These are phyloP conservation scores for Pardalotus punctatus DNA, from an alignment of 2,113 vertebrate species.

Conservation along the genomic window DNA sequence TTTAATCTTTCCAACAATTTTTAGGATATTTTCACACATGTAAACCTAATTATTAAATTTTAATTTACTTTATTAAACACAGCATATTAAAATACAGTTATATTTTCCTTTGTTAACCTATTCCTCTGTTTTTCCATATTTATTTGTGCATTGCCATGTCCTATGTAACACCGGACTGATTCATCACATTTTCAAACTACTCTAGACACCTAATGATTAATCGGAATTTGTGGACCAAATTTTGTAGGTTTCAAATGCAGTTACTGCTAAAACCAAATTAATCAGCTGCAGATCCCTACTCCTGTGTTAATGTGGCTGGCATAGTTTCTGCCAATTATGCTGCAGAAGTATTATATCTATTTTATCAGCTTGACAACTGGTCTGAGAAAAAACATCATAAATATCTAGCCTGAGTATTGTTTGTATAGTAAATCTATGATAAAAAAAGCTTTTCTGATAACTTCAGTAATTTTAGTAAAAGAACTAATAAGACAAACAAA, in stretches of 20 bases:
- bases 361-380: background rate
- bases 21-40: background rate
- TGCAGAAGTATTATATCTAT: background rate
- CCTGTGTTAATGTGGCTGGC: background rate
- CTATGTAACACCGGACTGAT: background rate
- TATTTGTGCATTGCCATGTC: background rate
- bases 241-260: background rate
- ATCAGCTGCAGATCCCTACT: background rate
- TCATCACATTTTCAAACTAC: background rate
- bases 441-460: background rate
- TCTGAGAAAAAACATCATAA: background rate
- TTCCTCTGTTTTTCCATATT: background rate
- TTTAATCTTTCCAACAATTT: background rate
- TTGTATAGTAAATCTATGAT: background rate
- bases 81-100: background rate
- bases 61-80: background rate
- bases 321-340: background rate
- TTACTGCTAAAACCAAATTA: background rate
- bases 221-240: background rate
- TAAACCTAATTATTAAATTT: background rate
- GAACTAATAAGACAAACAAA: background rate
- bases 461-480: background rate
- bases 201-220: background rate
- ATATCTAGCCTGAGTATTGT: background rate
- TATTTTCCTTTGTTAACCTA: background rate